Percentiles rank a stretch among this genome's conserved stretches.
Evolutionary conservation across 2,888 invertebrate genomes (phyloP).

Genomic region (Ariolimax columbianus): DNA sequence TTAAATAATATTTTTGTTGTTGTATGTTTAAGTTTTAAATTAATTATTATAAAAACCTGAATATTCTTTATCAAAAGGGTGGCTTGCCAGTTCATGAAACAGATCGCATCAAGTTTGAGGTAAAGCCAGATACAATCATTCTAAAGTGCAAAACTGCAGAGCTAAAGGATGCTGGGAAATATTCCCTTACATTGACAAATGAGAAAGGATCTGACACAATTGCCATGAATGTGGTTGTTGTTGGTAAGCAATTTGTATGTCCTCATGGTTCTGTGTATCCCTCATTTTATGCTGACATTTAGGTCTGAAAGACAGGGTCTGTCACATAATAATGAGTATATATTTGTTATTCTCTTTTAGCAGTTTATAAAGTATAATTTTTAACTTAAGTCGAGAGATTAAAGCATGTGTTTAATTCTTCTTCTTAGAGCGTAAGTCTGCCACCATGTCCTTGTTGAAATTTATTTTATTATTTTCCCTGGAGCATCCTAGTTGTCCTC

Average conservation of each 20-base stretch:
- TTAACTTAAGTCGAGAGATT: no score
- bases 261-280: not conserved
- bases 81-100: constrained; percentile 88
- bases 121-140: constrained; percentile 70
- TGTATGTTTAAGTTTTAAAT: not conserved
- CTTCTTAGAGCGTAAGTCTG: no score
- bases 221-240: constrained; percentile 89
- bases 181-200: constrained; percentile 93
- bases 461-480: no score
- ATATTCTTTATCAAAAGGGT: constrained; percentile 80
- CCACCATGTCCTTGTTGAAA: no score
- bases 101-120: constrained; percentile 87
- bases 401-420: no score
- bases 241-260: constrained; percentile 76
- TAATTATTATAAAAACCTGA: not conserved
- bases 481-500: no score
- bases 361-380: no score
- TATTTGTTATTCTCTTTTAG: not conserved
- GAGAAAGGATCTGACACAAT: constrained; percentile 94
- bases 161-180: constrained; percentile 94
- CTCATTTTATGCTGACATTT: not conserved
- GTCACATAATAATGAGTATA: not conserved
- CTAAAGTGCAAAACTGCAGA: constrained; percentile 86
- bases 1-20: no score
- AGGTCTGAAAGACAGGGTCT: not conserved